These are phyloP conservation scores for Catostylus mosaicus DNA, from an alignment of 30 jellyfish, hydroid and myxozoan genomes.

Conservation along the genomic window DNA sequence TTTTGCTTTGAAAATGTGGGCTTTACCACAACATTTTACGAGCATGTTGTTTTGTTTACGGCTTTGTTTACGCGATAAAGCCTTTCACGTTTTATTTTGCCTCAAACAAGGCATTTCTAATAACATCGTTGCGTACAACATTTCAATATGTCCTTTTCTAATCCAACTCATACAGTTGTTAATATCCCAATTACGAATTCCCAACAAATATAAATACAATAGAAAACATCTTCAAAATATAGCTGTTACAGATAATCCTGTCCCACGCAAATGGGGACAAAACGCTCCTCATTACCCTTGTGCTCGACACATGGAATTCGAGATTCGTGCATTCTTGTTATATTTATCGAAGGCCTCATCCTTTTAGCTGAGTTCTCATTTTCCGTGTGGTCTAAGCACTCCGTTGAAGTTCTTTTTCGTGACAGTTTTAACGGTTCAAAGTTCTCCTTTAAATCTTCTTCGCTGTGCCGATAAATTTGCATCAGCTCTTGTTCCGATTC, in stretches of 20 bases:
- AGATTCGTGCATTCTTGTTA: slow-evolving; percentile 25
- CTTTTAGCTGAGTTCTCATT: slow-evolving; percentile 26
- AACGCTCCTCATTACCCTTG: background rate
- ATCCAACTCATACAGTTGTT: background rate
- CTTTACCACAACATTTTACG: background rate
- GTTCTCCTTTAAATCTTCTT: background rate
- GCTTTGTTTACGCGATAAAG: too few species aligned
- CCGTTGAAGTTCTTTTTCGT: slow-evolving; percentile 41
- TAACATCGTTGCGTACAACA: background rate
- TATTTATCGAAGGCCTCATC: slow-evolving; percentile 34
- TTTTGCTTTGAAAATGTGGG: background rate
- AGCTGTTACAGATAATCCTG: background rate
- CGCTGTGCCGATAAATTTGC: slow-evolving; percentile 32
- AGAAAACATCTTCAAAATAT: background rate
- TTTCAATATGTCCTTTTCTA: background rate
- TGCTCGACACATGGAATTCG: background rate
- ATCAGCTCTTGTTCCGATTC: slow-evolving; percentile 49
- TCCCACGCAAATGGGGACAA: background rate
- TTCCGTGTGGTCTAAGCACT: background rate
- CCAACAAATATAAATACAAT: background rate
- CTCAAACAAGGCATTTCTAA: background rate
- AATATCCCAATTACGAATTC: background rate
- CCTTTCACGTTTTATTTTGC: background rate
- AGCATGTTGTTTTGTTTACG: background rate
- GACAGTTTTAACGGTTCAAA: slow-evolving; percentile 10